phyloP scores from a whole-genome alignment of 2,113 vertebrate species.

The Mastomys coucha region DNA sequence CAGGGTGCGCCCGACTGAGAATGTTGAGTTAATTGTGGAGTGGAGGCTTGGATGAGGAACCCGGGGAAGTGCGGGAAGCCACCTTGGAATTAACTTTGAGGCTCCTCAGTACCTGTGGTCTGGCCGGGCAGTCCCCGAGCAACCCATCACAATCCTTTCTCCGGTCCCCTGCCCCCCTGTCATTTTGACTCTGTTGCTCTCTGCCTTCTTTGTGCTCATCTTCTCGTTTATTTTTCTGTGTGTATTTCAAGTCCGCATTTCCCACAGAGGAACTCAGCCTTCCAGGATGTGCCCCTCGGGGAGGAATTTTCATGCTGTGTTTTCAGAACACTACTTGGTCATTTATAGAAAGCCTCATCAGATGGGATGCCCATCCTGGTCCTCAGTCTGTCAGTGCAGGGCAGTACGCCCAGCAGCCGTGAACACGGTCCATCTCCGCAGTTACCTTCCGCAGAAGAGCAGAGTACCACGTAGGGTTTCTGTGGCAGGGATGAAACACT shows the following conservation, averaged over 20 bases:
- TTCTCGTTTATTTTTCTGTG: neutral
- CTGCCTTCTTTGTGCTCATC: neutral
- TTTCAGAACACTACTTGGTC: neutral
- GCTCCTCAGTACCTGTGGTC: neutral
- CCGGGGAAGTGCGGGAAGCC: neutral
- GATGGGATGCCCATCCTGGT: neutral
- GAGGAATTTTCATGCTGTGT: neutral
- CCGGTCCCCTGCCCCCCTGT: neutral
- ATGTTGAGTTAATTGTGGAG: neutral
- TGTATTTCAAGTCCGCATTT: constrained; percentile 20
- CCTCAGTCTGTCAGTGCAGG: neutral
- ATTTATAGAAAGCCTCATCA: neutral
- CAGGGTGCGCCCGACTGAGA: neutral
- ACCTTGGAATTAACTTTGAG: neutral
- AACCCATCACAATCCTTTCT: accelerated
- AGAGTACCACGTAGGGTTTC: neutral
- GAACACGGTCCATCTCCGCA: neutral
- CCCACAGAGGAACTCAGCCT: neutral
- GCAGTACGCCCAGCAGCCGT: too few species aligned
- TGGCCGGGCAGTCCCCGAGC: neutral
- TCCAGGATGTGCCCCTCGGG: neutral
- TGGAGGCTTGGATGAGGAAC: neutral
- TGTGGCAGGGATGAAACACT: too few species aligned
- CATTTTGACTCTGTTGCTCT: neutral
- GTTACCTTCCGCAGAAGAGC: neutral